Percentiles rank a stretch among this genome's conserved stretches.
Evolutionary conservation across 2,888 invertebrate genomes (phyloP).

Genomic region (Aphidoletes aphidimyza): DNA sequence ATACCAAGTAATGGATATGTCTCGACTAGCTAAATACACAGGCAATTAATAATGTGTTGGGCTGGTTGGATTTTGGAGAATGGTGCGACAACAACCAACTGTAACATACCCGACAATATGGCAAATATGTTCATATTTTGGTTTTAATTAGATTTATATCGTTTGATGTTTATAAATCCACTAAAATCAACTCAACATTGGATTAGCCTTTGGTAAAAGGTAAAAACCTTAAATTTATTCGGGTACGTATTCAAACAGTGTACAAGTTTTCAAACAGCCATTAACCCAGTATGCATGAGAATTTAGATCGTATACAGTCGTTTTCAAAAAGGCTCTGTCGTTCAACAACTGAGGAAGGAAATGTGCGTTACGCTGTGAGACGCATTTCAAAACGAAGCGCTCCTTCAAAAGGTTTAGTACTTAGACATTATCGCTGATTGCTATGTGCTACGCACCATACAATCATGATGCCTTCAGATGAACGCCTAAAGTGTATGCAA

Average conservation of each 20-base stretch:
- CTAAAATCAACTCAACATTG: not conserved
- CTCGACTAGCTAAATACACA: no score
- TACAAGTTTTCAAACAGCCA: not conserved
- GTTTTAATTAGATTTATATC: slow-evolving; percentile 38
- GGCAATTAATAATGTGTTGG: no score
- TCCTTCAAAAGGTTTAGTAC: not conserved
- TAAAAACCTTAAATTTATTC: not conserved
- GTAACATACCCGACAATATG: no score
- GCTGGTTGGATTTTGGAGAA: no score
- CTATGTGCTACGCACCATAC: not conserved
- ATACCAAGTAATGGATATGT: no score
- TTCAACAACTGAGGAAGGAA: not conserved
- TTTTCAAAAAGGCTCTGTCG: not conserved
- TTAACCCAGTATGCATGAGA: not conserved
- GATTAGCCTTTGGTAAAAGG: not conserved
- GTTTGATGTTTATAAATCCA: not conserved
- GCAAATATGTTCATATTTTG: no score
- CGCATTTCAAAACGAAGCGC: slow-evolving; percentile 3
- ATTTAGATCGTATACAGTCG: not conserved
- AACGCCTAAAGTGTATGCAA: not conserved
- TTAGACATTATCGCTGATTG: slow-evolving; percentile 36
- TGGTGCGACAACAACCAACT: no score
- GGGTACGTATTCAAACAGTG: no score
- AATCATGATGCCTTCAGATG: not conserved
- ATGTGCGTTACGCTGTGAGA: not conserved